phyloP scores from a whole-genome alignment of 2,797 vertebrate genomes.

The Parambassis ranga region DNA sequence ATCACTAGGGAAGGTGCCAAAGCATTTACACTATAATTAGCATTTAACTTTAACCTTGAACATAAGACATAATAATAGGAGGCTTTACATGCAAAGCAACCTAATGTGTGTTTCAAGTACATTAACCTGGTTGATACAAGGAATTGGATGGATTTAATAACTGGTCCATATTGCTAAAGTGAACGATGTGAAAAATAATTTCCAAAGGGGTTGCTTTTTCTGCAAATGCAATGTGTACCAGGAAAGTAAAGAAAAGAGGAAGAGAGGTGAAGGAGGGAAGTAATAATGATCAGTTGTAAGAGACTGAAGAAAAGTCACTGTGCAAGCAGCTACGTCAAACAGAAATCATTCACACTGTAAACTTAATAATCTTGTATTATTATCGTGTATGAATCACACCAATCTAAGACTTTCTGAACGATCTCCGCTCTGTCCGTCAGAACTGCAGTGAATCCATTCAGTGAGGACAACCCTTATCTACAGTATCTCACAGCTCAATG shows the following conservation, averaged over 20 bases:
- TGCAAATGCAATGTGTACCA: not conserved
- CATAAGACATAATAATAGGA: not conserved
- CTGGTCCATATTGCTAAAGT: too few relatives aligned
- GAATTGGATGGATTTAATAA: too few relatives aligned
- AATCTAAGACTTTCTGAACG: slow-evolving; percentile 6
- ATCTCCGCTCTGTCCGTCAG: not conserved
- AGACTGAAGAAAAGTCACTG: not conserved
- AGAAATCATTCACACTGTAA: slow-evolving; percentile 8
- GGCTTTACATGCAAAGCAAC: not conserved
- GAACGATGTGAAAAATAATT: too few relatives aligned
- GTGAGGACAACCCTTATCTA: slow-evolving; percentile 25
- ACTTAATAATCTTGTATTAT: slow-evolving; percentile 22
- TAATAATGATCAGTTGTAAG: not conserved
- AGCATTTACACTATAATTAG: slow-evolving; percentile 5
- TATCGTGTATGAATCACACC: slow-evolving; percentile 36
- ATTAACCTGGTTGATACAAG: too few relatives aligned
- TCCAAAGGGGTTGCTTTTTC: too few relatives aligned
- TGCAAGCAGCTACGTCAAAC: not conserved
- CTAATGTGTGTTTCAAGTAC: too few relatives aligned
- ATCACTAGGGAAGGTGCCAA: slow-evolving; percentile 26
- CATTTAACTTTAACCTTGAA: not conserved
- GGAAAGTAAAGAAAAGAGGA: not conserved
- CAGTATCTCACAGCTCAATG: not conserved
- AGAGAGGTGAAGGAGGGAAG: not conserved
- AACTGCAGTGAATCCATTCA: not conserved